phyloP scores from a whole-genome alignment of 92 coral and sea anemone species.

The Umimayanthus chanpuru region DNA sequence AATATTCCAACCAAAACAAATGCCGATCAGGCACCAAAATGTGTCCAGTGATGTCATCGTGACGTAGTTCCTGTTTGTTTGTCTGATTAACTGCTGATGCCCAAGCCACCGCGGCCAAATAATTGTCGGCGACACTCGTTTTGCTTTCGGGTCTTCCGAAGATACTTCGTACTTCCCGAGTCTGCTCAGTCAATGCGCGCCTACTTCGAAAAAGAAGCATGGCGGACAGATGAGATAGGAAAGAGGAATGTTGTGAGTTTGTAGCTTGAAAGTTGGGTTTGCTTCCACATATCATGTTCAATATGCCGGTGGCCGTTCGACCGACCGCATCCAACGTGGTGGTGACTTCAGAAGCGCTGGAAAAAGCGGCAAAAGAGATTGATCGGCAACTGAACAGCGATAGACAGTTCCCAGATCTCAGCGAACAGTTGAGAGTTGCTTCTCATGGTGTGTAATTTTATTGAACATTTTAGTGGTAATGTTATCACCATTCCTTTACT shows the following conservation, averaged over 20 bases:
- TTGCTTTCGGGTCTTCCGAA: slow-evolving; percentile 43
- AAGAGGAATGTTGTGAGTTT: slow-evolving; percentile 26
- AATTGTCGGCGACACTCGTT: background rate
- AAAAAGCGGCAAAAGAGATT: slow-evolving; percentile 90
- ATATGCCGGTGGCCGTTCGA: slow-evolving; percentile 77
- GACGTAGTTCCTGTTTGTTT: slow-evolving; percentile 26
- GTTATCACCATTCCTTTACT: background rate
- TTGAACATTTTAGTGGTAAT: background rate
- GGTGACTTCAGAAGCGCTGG: slow-evolving; percentile 82
- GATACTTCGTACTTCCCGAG: slow-evolving; percentile 52
- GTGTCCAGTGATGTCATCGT: slow-evolving; percentile 65
- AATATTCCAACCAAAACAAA: slow-evolving; percentile 85
- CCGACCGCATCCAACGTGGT: slow-evolving; percentile 60
- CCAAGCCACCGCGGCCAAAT: slow-evolving; percentile 24
- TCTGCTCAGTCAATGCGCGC: slow-evolving; percentile 83
- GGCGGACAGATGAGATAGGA: slow-evolving; percentile 53
- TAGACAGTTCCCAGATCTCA: slow-evolving; percentile 91
- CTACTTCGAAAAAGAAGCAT: slow-evolving; percentile 73
- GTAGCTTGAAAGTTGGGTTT: background rate
- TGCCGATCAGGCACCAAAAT: slow-evolving; percentile 46
- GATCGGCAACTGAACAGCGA: slow-evolving; percentile 88
- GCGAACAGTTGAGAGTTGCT: slow-evolving; percentile 76
- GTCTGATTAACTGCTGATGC: background rate
- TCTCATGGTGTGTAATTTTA: slow-evolving; percentile 72
- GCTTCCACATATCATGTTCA: slow-evolving; percentile 24